These are phyloP conservation scores for Oophaga pumilio DNA, from an alignment of 2,113 vertebrate species.

Conservation along the genomic window DNA sequence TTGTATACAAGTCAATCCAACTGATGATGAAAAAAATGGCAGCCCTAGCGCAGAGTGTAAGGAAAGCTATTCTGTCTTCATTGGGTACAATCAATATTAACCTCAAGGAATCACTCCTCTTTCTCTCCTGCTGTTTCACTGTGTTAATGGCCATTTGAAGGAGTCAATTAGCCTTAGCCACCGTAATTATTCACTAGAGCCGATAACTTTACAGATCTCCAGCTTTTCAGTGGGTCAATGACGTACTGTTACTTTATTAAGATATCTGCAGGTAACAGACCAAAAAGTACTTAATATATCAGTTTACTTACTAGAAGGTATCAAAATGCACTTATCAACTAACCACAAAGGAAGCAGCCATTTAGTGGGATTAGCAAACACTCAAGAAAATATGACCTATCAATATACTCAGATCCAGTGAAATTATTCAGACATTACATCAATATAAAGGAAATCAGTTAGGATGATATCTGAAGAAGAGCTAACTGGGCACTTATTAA, in stretches of 20 bases:
- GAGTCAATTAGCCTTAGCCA: conserved; percentile 54
- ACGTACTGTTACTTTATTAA: conserved; percentile 30
- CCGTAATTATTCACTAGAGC: conserved; percentile 51
- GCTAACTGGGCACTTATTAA: not conserved
- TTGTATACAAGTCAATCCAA: not conserved
- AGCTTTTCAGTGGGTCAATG: not conserved
- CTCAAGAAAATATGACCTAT: not conserved
- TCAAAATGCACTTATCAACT: not conserved
- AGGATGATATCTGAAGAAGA: not conserved
- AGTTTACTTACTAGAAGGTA: conserved; percentile 11
- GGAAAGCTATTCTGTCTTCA: not conserved
- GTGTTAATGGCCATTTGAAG: conserved; percentile 43
- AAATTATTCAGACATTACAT: not conserved
- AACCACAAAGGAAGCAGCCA: conserved; percentile 1
- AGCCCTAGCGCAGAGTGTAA: not conserved
- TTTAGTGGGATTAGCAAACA: not conserved
- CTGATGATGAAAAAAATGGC: not conserved
- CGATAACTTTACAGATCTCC: conserved; percentile 13
- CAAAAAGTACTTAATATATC: not conserved
- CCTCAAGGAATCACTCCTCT: conserved; percentile 22
- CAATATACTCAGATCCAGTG: not conserved
- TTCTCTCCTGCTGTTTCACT: conserved; percentile 32
- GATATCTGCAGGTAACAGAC: conserved; percentile 19
- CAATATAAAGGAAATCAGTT: not conserved
- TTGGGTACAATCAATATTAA: conserved; percentile 40